Evolutionary conservation across 2,113 vertebrate genomes (phyloP).

Genomic region (Dascyllus trimaculatus): DNA sequence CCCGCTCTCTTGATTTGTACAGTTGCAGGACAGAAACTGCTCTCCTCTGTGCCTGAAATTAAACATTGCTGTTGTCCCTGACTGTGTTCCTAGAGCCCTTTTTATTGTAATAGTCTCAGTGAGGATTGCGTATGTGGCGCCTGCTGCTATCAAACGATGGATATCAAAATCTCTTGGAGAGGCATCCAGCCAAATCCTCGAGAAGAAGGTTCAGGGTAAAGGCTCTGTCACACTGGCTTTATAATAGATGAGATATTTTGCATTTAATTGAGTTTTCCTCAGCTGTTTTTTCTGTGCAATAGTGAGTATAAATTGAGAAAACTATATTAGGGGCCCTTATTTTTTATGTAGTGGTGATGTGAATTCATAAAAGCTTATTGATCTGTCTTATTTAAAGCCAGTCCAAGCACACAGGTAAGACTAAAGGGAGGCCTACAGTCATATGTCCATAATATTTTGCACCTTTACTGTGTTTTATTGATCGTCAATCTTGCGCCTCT

Average conservation of each 20-base stretch:
- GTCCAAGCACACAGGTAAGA: not conserved
- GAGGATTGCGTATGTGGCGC: conserved; percentile 67
- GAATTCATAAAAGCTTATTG: conserved; percentile 14
- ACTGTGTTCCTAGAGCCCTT: conserved; percentile 56
- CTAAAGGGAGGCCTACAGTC: conserved; percentile 4
- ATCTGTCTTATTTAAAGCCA: conserved; percentile 4
- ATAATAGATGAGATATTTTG: conserved; percentile 14
- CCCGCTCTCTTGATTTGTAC: conserved; percentile 51
- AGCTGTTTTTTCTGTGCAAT: not conserved
- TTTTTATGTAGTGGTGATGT: not conserved
- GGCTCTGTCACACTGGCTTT: conserved; percentile 29
- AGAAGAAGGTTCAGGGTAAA: conserved; percentile 42
- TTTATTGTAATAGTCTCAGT: conserved; percentile 65
- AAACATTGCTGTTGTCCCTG: conserved; percentile 66
- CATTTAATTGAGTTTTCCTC: conserved; percentile 31
- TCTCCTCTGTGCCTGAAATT: conserved; percentile 63
- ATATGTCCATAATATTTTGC: conserved; percentile 17
- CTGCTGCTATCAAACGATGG: conserved; percentile 65
- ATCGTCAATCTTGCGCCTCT: conserved; percentile 36
- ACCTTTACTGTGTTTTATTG: conserved; percentile 37
- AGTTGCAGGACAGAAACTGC: conserved; percentile 54
- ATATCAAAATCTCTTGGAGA: conserved; percentile 67
- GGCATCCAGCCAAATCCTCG: conserved; percentile 45
- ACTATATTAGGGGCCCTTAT: not conserved
- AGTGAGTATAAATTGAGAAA: not conserved